Evolutionary conservation across 2,113 vertebrate genomes (phyloP).

Genomic region (Rallus limicola): DNA sequence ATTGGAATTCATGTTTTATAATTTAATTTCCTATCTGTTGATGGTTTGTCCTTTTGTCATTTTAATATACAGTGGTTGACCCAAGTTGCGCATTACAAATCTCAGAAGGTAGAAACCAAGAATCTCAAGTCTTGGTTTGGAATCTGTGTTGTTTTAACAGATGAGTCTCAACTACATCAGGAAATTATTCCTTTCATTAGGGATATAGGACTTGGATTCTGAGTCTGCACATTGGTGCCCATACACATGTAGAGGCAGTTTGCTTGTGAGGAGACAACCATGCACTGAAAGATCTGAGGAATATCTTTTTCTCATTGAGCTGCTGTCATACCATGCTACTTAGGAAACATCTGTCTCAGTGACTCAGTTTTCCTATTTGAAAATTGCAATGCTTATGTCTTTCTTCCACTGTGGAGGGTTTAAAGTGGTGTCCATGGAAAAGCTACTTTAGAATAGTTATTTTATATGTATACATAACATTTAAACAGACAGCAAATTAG

Average conservation of each 20-base stretch:
- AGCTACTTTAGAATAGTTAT: not conserved
- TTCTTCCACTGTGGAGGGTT: not conserved
- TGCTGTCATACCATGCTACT: not conserved
- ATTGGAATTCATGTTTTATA: slow-evolving; percentile 27
- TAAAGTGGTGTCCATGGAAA: not conserved
- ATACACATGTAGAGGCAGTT: not conserved
- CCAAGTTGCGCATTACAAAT: not conserved
- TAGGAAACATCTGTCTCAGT: not conserved
- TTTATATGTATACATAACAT: not conserved
- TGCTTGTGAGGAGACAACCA: rapidly evolving
- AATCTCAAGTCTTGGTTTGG: not conserved
- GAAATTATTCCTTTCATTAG: not conserved
- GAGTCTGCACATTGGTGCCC: not conserved
- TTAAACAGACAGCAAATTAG: not conserved
- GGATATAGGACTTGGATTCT: not conserved
- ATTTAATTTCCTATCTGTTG: slow-evolving; percentile 50
- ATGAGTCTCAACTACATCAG: not conserved
- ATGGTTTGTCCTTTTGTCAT: slow-evolving; percentile 9
- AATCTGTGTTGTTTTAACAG: not conserved
- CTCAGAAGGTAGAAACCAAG: not conserved
- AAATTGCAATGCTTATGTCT: not conserved
- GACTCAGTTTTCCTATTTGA: not conserved
- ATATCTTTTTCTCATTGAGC: not conserved
- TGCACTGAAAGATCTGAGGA: not conserved
- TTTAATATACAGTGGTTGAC: slow-evolving; percentile 17